Conservation (phyloP, 1,140 invertebrate species). For the Lordiphosa collinella region DNA sequence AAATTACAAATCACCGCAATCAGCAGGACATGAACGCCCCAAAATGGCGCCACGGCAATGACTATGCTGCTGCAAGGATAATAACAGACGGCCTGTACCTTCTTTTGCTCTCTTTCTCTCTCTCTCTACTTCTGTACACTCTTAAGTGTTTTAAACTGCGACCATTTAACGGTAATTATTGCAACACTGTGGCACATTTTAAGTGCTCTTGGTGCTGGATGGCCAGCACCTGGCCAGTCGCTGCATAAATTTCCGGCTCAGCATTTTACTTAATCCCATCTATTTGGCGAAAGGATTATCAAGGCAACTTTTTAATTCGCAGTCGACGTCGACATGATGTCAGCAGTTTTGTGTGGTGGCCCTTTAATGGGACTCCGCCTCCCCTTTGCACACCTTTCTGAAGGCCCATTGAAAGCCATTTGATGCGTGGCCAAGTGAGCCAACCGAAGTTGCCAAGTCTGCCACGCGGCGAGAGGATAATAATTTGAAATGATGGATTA, state of each 20-base stretch:
- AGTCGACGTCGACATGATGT: conserved; percentile 46
- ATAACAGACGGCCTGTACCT: conserved; percentile 53
- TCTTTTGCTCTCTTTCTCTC: conserved; percentile 17
- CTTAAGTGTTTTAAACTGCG: conserved; percentile 70
- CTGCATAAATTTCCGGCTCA: conserved; percentile 70
- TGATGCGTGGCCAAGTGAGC: conserved; percentile 72
- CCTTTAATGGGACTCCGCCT: conserved; percentile 49
- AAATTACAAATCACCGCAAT: conserved; percentile 74
- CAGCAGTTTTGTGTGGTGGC: conserved; percentile 71
- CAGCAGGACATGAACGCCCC: conserved; percentile 27
- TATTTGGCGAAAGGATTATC: conserved; percentile 77
- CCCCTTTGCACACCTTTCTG: conserved; percentile 14
- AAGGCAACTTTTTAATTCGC: conserved; percentile 75
- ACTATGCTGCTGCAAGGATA: conserved; percentile 46
- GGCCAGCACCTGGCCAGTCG: conserved; percentile 43
- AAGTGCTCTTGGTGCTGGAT: conserved; percentile 40
- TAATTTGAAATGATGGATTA: conserved; percentile 69
- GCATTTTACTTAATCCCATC: conserved; percentile 74
- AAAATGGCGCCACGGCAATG: conserved; percentile 6
- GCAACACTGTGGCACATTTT: conserved; percentile 77
- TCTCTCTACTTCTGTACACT: conserved; percentile 1
- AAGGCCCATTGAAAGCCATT: conserved; percentile 69
- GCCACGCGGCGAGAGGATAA: conserved; percentile 52
- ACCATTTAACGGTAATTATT: conserved; percentile 75
- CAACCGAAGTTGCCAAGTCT: conserved; percentile 40